Evolutionary conservation across 2,888 invertebrate genomes (phyloP), one percentile per base, ranked within the genome.

Genomic region (Amphipyra tragopoginis): DNA sequence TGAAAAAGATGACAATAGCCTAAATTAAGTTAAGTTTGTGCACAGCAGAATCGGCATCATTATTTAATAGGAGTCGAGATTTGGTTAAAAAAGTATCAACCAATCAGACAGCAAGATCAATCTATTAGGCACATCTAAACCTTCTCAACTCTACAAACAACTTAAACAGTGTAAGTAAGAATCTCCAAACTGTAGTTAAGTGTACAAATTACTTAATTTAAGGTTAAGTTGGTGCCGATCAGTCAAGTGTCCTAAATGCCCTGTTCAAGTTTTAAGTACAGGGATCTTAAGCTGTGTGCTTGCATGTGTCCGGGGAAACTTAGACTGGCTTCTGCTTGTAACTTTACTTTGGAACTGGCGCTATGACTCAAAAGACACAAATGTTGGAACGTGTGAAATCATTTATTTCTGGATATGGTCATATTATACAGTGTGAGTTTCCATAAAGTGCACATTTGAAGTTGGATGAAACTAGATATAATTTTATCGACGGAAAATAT

Each of bases 171-270:
- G 84, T 86, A 83, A 89, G 90, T 90, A 92, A 93, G 92, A 92
- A 93, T 93, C 92, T 90, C 90, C 91, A 89, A 93, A 93, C 92
- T 93, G 93, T 93, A 93, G 92, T 94, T 94, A 94, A 93, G 93
- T 93, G 91, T 91, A 93, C 94, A 94, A 94, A 94, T 94, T 94
- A 93, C 94, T 94, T 94, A 94, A 94, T 94, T 93, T 90, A 88
- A 92, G 93, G 93, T 92, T 92, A 93, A 92, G 90, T 92, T 87
- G 81, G 78, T 85, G 86, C 84, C 92, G 89, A 93, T 93, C 93
- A 91, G 83, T 93, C 91, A 90, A 91, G 88, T 87, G 83, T 83
- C 84, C 86, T 79, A 79, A 79, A 79, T 65, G 75, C 63, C 65
- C 68, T 54, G 72, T 61, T 71, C 71, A 79, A 79, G 77, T 79